Percentiles rank a stretch among this genome's conserved stretches.
Evolutionary conservation across 2,888 invertebrate genomes (phyloP).

Genomic region (Omphaloscelis lunosa): DNA sequence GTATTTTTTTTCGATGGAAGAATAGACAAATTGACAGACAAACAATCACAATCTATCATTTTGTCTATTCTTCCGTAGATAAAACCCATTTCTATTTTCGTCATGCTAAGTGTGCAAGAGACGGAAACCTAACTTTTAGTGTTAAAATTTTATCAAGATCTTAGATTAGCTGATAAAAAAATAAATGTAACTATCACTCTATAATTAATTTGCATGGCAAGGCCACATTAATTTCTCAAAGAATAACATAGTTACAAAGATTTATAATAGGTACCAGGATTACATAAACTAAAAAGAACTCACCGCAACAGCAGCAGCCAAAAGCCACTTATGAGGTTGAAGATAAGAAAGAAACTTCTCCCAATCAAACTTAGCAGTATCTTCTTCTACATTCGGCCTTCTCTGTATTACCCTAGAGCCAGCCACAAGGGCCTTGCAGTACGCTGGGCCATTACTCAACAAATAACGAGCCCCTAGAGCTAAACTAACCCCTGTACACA

Average conservation of each 20-base stretch:
- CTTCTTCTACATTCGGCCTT: slow-evolving; percentile 85
- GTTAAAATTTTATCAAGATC: background rate
- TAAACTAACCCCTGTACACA: slow-evolving; percentile 86
- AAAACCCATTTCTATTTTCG: too few relatives aligned
- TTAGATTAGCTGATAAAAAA: background rate
- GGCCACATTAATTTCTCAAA: background rate
- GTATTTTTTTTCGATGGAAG: too few relatives aligned
- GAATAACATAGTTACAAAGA: background rate
- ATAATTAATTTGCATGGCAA: background rate
- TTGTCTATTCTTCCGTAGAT: too few relatives aligned
- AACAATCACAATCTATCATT: too few relatives aligned
- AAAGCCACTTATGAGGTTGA: slow-evolving; percentile 94
- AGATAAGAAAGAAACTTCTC: slow-evolving; percentile 93
- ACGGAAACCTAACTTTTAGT: background rate
- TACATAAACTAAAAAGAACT: slow-evolving; percentile 76
- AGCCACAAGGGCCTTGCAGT: slow-evolving; percentile 91
- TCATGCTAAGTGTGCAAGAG: background rate
- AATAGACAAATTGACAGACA: too few relatives aligned
- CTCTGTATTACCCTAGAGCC: slow-evolving; percentile 91
- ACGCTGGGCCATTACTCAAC: slow-evolving; percentile 90
- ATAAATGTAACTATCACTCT: background rate
- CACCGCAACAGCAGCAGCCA: slow-evolving; percentile 95
- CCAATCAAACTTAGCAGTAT: slow-evolving; percentile 94
- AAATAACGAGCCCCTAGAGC: slow-evolving; percentile 81
- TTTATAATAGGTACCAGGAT: background rate